Conservation (phyloP, 2,888 invertebrate genomes). For the Papilio elwesi region DNA sequence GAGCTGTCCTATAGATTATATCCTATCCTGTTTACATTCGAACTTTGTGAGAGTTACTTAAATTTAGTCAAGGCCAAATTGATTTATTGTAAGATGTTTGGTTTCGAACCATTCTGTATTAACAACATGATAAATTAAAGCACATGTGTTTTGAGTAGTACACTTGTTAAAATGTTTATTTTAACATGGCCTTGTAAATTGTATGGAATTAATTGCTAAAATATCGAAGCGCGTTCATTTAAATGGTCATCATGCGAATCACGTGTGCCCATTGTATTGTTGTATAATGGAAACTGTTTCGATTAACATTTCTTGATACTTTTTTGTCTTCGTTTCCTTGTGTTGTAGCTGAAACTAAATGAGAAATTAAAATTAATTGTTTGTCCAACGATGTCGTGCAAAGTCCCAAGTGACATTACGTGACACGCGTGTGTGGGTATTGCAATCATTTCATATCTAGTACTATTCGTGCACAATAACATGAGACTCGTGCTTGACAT, state of each 20-base stretch:
- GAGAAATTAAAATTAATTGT: too few relatives aligned
- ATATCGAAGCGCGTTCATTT: background rate
- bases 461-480: background rate
- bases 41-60: too few relatives aligned
- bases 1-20: too few relatives aligned
- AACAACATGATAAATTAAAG: background rate
- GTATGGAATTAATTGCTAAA: background rate
- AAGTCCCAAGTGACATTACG: too few relatives aligned
- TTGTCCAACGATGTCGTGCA: too few relatives aligned
- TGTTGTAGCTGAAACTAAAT: background rate
- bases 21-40: too few relatives aligned
- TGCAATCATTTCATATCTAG: background rate
- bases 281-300: background rate
- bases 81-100: too few relatives aligned
- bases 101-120: too few relatives aligned
- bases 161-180: conserved; percentile 1
- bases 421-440: too few relatives aligned
- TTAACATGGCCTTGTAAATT: conserved; percentile 4
- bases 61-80: too few relatives aligned
- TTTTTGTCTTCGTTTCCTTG: background rate
- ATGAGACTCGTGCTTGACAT: background rate
- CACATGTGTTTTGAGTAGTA: background rate
- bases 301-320: background rate
- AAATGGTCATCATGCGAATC: background rate
- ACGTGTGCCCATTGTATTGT: background rate